These are phyloP conservation scores for Drosophila nr. fundita DNA, from an alignment of 2,888 invertebrate genomes.

Conservation along the genomic window DNA sequence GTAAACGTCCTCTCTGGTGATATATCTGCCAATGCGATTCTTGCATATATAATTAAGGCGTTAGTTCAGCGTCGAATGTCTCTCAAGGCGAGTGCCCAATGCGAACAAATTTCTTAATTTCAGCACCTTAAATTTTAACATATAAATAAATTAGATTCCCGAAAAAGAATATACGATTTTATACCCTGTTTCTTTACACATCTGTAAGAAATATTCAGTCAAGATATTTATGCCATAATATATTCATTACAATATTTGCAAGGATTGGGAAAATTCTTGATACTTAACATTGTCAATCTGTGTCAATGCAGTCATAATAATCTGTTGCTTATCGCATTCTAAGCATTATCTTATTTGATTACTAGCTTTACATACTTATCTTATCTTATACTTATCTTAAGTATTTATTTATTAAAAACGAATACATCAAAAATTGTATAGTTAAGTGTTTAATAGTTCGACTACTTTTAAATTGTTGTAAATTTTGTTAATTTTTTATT, in stretches of 20 bases:
- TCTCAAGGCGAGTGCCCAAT: constrained; percentile 36
- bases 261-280: background rate
- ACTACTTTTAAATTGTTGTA: background rate
- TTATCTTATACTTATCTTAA: too few relatives aligned
- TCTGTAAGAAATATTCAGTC: background rate
- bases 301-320: too few relatives aligned
- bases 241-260: background rate
- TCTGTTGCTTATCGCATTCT: background rate
- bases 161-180: background rate
- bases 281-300: background rate
- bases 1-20: constrained; percentile 62
- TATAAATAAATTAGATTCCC: background rate
- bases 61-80: constrained; percentile 27
- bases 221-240: background rate
- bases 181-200: background rate
- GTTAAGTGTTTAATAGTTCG: background rate
- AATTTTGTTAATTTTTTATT: background rate
- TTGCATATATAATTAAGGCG: constrained; percentile 79
- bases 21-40: constrained; percentile 71
- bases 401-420: background rate
- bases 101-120: constrained; percentile 9
- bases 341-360: background rate
- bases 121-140: background rate
- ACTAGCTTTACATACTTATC: background rate
- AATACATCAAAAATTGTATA: background rate